A percentile compares a stretch with the other conserved stretches of the same genome.
These are phyloP conservation scores for Drosophila orosa DNA, from an alignment of 1,140 invertebrate species.

Conservation along the genomic window DNA sequence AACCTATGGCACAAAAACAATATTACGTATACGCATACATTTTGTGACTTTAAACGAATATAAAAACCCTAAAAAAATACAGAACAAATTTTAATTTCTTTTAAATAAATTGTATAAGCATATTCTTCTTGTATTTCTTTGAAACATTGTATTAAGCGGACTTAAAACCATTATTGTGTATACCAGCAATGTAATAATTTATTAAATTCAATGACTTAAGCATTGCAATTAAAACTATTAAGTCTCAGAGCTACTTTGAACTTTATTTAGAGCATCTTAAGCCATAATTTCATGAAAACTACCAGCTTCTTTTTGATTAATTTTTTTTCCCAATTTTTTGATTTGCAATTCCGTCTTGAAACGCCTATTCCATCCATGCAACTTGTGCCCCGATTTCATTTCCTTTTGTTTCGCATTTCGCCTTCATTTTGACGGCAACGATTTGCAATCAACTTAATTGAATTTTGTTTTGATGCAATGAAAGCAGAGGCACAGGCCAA, in stretches of 20 bases:
- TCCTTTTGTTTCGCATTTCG: conserved; percentile 45
- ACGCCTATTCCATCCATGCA: conserved; percentile 25
- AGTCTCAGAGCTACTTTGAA: not conserved
- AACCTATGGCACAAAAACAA: too few relatives aligned
- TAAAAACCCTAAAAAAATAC: not conserved
- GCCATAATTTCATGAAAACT: not conserved
- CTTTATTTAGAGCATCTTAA: too few relatives aligned
- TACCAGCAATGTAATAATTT: too few relatives aligned
- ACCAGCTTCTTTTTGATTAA: not conserved
- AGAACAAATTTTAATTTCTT: not conserved
- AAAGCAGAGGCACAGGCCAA: conserved; percentile 22
- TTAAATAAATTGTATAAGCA: too few relatives aligned
- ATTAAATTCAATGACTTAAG: not conserved
- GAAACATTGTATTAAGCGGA: not conserved
- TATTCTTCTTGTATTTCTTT: not conserved
- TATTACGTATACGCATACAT: conserved; percentile 1
- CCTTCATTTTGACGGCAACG: conserved; percentile 50
- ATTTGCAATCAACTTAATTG: conserved; percentile 81
- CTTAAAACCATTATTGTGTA: not conserved
- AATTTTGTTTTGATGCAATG: conserved; percentile 73
- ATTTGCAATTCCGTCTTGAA: conserved; percentile 18
- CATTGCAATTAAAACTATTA: not conserved
- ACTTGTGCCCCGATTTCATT: conserved; percentile 49
- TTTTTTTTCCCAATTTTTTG: conserved; percentile 3
- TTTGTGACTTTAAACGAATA: too few relatives aligned